phyloP scores from a whole-genome alignment of 2,113 vertebrate genomes.

The Pseudorasbora parva region DNA sequence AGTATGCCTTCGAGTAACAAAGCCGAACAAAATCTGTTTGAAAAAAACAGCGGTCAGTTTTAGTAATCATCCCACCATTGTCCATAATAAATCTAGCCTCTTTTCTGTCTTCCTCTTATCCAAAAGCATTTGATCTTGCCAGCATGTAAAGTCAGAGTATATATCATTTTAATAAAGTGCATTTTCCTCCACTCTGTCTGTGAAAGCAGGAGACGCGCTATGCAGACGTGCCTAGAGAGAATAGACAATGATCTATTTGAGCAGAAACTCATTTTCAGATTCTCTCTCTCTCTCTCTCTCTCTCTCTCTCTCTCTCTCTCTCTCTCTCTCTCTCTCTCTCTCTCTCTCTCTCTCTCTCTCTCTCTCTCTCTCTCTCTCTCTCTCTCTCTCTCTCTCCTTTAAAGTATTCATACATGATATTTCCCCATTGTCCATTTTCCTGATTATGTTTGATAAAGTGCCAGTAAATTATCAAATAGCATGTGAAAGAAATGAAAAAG shows the following conservation, averaged over 20 bases:
- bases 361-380: conserved; percentile 40
- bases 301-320: conserved; percentile 30
- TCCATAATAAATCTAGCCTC: conserved; percentile 63
- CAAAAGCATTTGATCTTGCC: conserved; percentile 68
- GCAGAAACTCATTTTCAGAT: conserved; percentile 78
- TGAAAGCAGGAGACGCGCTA: conserved; percentile 62
- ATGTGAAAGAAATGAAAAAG: conserved; percentile 42
- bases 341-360: conserved; percentile 56
- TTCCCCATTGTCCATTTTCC: conserved; percentile 71
- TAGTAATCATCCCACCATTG: conserved; percentile 59
- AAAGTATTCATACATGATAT: conserved; percentile 66
- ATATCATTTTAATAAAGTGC: conserved; percentile 76
- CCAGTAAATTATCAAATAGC: conserved; percentile 56
- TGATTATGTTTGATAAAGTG: conserved; percentile 67
- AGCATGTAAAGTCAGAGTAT: conserved; percentile 66
- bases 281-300: conserved; percentile 55
- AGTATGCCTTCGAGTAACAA: not conserved
- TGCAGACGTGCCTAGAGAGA: conserved; percentile 65
- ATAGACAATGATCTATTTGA: conserved; percentile 75
- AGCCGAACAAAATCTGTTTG: not conserved
- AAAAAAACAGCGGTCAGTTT: conserved; percentile 67
- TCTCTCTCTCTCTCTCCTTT: conserved; percentile 52
- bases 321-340: conserved; percentile 57
- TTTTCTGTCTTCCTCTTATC: conserved; percentile 54
- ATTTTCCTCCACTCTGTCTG: conserved; percentile 60